Evolutionary conservation across 2,113 vertebrate genomes (phyloP), one percentile per base, ranked within the genome.

Genomic region (Pluvialis apricaria): DNA sequence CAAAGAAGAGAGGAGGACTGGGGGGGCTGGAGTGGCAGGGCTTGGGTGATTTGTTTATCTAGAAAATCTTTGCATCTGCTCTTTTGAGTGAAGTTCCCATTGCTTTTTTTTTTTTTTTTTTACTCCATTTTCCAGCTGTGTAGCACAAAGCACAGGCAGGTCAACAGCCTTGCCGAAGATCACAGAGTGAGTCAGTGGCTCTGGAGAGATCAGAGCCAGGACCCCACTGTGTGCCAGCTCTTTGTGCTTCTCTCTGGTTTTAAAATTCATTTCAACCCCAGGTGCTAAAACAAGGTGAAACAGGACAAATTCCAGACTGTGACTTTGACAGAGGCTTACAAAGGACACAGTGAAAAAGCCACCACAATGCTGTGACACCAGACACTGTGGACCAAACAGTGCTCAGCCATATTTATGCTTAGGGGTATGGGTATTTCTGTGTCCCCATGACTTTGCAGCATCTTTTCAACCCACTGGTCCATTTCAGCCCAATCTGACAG

Each of bases 171-270:
- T 68, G 66, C 84, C 0, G 86, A 95, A 95, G 81, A 97, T 97
- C 94, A 96, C 75, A 94, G 95, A 95, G 68, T 73, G 89, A 97
- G 94, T 94, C 92, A 95, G 86, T 94, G 91, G 86, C 95, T 95
- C 86, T 91, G 91, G 71, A 93, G 94, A 96, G 95, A 96, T 95
- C 95, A 96, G 92, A 97, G 96, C 87, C 92, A 92, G 87, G 89
- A 91, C 64, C 91, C 91, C 87, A 85, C 93, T 86, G 94, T 40
- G 92, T 92, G 89, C 95, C 95, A 95, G 87, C 17, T 79, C 92
- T 97, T 95, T 95, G 89, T 91, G 94, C 91, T 96, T 91, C 71
- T 51, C 60, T 95, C 82, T 68, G 89, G 54, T 95, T 96, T 95
- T 89, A 82, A 94, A 95, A 91, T 77, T 73, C 42, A 28, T 88